Base-by-base conservation (phyloP, 1,140 invertebrate genomes). In the Atta cephalotes region DNA sequence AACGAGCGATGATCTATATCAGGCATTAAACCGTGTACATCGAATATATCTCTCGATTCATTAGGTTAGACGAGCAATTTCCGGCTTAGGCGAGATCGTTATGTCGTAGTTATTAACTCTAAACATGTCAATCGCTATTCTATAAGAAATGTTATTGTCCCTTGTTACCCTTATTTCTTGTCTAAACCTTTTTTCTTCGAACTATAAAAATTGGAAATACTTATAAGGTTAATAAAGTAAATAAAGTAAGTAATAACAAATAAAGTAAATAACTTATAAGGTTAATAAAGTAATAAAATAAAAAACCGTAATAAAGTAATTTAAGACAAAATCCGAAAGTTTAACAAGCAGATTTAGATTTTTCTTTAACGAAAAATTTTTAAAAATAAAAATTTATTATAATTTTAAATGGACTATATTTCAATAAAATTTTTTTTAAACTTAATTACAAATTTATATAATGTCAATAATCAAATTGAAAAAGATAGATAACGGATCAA, bases 31-130 rank as follows among this genome's bases (percentile, higher is more conserved):
- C 14, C 28, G 28, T 21, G 25, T 49, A 70, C n/a, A n/a, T 39
- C 49, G 51, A 68, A 70, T 53, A 16, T 35, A 80, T 80, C n/a
- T 68, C 28, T 80, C 25, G 53, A 16, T 35, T 79, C 21, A 56
- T 25, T 28, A 5, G n/a, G 28, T 31, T 68, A 16, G 7, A 68
- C 45, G 49, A 70, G 28, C 49, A 58, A 80, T 70, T 80, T 80
- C 21, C 21, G 31, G 25, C n/a, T 80, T 80, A 16, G 14, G 14
- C 49, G 49, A 39, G 31, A 18, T 39, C 49, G 14, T 56, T 56
- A 10, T 49, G 7, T 56, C 31, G 49, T 56, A 58, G 49, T 35
- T 39, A 25, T 58, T 80, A 70, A 80, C 49, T 51, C 25, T 65
- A 79, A 79, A 65, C 12, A n/a, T 66, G 39, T 25, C 56, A 60